Percentiles rank a stretch among this genome's conserved stretches.
Conservation (phyloP, 2,113 vertebrate genomes). For the Syngnathus floridae region DNA sequence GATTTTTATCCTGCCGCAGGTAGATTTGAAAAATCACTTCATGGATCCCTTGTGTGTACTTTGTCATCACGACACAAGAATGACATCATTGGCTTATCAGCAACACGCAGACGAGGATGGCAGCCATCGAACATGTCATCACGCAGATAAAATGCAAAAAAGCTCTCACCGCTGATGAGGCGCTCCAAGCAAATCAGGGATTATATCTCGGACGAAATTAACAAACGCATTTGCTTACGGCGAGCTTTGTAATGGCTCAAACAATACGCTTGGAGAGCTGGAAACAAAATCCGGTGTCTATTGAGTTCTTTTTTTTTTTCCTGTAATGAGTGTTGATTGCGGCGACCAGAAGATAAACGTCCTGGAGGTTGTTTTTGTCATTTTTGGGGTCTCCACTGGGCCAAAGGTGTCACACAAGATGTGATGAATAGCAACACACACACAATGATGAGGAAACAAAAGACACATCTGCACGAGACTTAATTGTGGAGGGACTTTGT, state of each 20-base stretch:
- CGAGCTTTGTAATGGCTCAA: neutral
- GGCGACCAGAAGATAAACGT: conserved; percentile 5
- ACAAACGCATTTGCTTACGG: neutral
- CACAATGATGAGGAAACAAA: conserved; percentile 19
- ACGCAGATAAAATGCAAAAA: conserved; percentile 50
- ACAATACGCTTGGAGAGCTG: neutral
- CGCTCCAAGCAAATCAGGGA: neutral
- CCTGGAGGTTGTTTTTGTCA: conserved; percentile 35
- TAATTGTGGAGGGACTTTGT: conserved; percentile 50
- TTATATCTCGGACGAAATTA: conserved; percentile 8
- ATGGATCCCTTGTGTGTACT: neutral
- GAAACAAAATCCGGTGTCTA: neutral
- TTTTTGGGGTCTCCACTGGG: conserved; percentile 32
- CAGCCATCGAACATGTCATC: conserved; percentile 20
- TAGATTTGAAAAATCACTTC: too few relatives aligned
- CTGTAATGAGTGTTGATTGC: neutral
- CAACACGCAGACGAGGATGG: conserved; percentile 23
- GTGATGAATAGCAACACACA: conserved; percentile 41
- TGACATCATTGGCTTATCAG: conserved; percentile 22
- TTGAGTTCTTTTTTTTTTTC: neutral
- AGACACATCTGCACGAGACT: conserved; percentile 39
- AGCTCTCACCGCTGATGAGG: conserved; percentile 1
- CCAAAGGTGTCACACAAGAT: conserved; percentile 23
- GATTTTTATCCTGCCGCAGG: too few relatives aligned
- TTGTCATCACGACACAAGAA: neutral